A percentile compares a stretch with the other conserved stretches of the same genome.
These are phyloP conservation scores for Ahaetulla prasina DNA, from an alignment of 2,113 vertebrate genomes.

Conservation along the genomic window DNA sequence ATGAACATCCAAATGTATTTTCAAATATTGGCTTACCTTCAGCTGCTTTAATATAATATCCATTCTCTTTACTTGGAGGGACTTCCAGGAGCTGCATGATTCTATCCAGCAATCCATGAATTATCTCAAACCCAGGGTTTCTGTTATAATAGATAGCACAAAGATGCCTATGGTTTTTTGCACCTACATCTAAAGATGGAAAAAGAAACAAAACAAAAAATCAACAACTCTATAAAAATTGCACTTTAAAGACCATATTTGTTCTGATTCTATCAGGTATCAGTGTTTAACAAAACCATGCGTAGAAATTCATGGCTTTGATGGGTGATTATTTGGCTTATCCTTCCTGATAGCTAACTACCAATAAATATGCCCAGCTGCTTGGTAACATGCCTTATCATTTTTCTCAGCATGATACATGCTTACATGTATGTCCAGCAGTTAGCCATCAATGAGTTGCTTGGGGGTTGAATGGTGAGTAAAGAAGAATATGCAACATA, in stretches of 20 bases:
- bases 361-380: background rate
- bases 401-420: background rate
- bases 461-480: background rate
- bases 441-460: background rate
- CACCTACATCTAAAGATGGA: constrained; percentile 83
- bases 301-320: background rate
- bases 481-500: background rate
- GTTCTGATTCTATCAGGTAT: background rate
- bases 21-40: constrained; percentile 74
- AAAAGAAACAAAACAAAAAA: constrained; percentile 8
- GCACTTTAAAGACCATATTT: background rate
- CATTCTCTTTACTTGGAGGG: constrained; percentile 70
- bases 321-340: background rate
- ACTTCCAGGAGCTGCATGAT: constrained; percentile 91
- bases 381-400: background rate
- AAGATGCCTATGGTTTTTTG: constrained; percentile 84
- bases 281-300: background rate
- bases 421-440: background rate
- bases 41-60: constrained; percentile 87
- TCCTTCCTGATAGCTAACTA: background rate
- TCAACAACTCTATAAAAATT: background rate
- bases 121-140: constrained; percentile 93
- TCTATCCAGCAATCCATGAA: constrained; percentile 94
- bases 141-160: constrained; percentile 93
- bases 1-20: background rate